Base-by-base conservation (phyloP, 2,113 vertebrate genomes). In the Notothenia rossii region DNA sequence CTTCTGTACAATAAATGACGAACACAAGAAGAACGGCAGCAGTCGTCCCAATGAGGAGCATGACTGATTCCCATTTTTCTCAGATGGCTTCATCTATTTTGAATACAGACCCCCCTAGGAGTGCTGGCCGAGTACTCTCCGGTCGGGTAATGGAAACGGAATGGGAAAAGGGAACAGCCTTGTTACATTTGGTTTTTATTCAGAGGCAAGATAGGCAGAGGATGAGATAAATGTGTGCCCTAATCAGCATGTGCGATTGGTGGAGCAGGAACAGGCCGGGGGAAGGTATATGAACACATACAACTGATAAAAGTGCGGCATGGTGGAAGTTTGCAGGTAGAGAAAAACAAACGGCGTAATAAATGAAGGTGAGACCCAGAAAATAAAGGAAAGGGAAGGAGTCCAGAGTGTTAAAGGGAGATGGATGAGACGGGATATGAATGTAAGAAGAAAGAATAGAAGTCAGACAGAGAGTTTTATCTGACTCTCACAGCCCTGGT, bases 401-500 rank as follows among this genome's bases (percentile, higher is more conserved):
- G 40, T 33, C 12, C 53, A 40, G 45, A 29, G 20, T 58, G 4
- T 64, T 75, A 50, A 74, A 59, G 72, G 76, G 59, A 76, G 62
- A 59, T 0, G 5, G 69, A 87, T 59, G 54, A 50, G 51, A 14
- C 66, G 15, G 3, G 20, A 15, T 4, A 33, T 25, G 81, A 83
- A 83, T 12, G 61, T 46, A 81, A 48, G 51, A 54, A n/a, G 36
- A 75, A 53, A 78, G 55, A 73, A 70, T 62, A 33, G 29, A 65
- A 70, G 61, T 60, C 65, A 54, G 72, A 51, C 43, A 45, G 75
- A 64, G 65, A 83, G 86, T 90, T 89, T 90, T 93, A 92, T 93
- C 92, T 81, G 80, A 77, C 83, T 73, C 87, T 78, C 75, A 54
- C 92, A 93, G 92, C 79, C 87, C 60, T 18, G 43, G 69, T 77